Percentiles rank a stretch among this genome's conserved stretches.
phyloP scores from a whole-genome alignment of 2,888 invertebrate genomes.

The Drosophila subquinaria region DNA sequence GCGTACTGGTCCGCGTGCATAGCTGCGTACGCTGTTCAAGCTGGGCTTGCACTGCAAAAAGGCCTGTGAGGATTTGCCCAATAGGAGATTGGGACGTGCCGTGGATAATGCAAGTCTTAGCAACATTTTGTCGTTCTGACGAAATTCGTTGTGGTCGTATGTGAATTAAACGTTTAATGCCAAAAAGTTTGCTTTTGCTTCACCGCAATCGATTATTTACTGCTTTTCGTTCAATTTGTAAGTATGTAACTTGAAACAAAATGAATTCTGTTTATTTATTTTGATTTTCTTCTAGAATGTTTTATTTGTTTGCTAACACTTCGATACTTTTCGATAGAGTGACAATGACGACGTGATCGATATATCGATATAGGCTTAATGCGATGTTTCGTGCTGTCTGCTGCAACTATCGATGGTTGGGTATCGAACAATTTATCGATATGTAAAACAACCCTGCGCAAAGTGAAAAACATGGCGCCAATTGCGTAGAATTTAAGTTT shows the following conservation, averaged over 20 bases:
- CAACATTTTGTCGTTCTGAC: slow-evolving; percentile 78
- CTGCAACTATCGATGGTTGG: slow-evolving; percentile 19
- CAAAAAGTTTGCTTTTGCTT: not conserved
- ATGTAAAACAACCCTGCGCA: slow-evolving; percentile 12
- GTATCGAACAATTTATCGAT: not conserved
- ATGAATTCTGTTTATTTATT: slow-evolving; percentile 5
- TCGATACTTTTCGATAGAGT: slow-evolving; percentile 9
- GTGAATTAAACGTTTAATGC: not conserved
- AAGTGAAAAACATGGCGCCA: slow-evolving; percentile 16
- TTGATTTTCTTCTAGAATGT: slow-evolving; percentile 52
- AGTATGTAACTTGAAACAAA: slow-evolving; percentile 7
- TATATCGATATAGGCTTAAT: not conserved
- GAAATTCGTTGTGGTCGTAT: slow-evolving; percentile 60
- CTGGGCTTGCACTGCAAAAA: slow-evolving; percentile 45
- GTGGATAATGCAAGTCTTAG: slow-evolving; percentile 69
- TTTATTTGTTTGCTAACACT: slow-evolving; percentile 12
- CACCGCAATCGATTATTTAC: not conserved
- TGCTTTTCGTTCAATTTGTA: slow-evolving; percentile 10
- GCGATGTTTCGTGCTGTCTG: not conserved
- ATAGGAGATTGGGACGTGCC: slow-evolving; percentile 52
- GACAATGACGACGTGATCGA: slow-evolving; percentile 25
- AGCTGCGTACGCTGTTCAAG: slow-evolving; percentile 60
- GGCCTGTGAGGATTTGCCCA: slow-evolving; percentile 50
- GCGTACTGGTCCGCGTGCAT: slow-evolving; percentile 77
- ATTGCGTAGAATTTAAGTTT: slow-evolving; percentile 5